Conservation (phyloP, 2,888 invertebrate species). For the Orthosia gothica region DNA sequence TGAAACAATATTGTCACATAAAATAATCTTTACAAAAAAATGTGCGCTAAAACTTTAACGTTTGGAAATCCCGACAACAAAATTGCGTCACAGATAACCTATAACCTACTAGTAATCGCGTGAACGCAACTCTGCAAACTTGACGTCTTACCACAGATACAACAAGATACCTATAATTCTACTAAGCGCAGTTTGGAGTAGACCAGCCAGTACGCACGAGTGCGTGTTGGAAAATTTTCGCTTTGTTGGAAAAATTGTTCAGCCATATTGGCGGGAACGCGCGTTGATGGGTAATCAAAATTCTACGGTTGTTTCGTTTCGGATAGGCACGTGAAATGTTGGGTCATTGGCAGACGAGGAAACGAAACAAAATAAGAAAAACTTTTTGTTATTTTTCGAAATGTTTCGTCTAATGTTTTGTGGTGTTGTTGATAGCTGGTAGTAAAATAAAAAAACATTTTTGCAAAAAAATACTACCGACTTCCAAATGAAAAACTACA, state of each 20-base stretch:
- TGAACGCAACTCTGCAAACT: conserved; percentile 1
- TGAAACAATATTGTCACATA: not conserved
- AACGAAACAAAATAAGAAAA: conserved; percentile 44
- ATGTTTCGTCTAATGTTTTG: conserved; percentile 19
- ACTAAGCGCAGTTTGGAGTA: not conserved
- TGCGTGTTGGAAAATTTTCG: not conserved
- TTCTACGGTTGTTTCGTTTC: conserved; percentile 56
- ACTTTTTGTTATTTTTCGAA: conserved; percentile 26
- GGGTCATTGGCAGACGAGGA: conserved; percentile 30
- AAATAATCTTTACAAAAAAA: not conserved
- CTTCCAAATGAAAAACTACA: no score
- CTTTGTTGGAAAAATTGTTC: conserved; percentile 40
- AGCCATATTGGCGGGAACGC: conserved; percentile 24
- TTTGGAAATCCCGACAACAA: not conserved
- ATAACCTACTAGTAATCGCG: no score
- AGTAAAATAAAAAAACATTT: no score
- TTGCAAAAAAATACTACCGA: no score
- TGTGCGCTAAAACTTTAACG: not conserved
- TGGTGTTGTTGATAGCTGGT: not conserved
- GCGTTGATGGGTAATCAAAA: conserved; percentile 59
- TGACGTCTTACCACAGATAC: not conserved
- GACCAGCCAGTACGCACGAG: not conserved
- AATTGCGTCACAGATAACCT: no score
- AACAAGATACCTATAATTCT: no score
- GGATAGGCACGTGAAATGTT: conserved; percentile 56